Percentiles rank a stretch among this genome's conserved stretches.
These are phyloP conservation scores for Magallana ariakensis DNA, from an alignment of 1,140 invertebrate genomes.

Conservation along the genomic window DNA sequence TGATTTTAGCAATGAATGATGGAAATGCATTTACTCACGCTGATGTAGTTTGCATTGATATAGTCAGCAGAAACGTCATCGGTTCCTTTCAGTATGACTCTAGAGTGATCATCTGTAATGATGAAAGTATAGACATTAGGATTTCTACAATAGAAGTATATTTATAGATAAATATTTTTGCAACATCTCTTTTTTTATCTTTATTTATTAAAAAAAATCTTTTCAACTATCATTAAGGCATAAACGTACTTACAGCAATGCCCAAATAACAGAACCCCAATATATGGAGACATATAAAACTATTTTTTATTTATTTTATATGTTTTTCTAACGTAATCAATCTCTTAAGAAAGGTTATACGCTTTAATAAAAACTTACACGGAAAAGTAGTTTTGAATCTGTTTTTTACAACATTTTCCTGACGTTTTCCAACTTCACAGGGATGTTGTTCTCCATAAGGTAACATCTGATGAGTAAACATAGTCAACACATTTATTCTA, in stretches of 20 bases:
- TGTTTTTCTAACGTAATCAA: too few species aligned
- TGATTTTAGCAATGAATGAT: not conserved
- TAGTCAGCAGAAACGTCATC: not conserved
- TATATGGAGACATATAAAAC: too few species aligned
- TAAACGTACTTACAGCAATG: too few species aligned
- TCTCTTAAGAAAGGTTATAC: too few species aligned
- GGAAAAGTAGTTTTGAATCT: conserved; percentile 21
- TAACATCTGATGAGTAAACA: not conserved
- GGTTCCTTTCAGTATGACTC: not conserved
- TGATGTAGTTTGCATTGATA: not conserved
- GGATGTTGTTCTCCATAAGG: not conserved
- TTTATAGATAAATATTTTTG: not conserved
- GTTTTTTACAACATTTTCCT: not conserved
- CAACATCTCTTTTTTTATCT: not conserved
- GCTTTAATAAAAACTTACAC: not conserved
- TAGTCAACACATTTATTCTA: not conserved
- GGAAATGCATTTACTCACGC: not conserved
- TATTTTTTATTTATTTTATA: too few species aligned
- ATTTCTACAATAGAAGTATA: not conserved
- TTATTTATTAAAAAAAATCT: not conserved
- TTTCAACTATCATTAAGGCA: too few species aligned
- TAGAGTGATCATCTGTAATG: not conserved
- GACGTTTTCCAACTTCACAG: not conserved
- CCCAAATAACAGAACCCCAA: too few species aligned
- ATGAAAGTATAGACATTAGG: not conserved